phyloP scores from a whole-genome alignment of 2,888 invertebrate species.

The Isoperla grammatica region DNA sequence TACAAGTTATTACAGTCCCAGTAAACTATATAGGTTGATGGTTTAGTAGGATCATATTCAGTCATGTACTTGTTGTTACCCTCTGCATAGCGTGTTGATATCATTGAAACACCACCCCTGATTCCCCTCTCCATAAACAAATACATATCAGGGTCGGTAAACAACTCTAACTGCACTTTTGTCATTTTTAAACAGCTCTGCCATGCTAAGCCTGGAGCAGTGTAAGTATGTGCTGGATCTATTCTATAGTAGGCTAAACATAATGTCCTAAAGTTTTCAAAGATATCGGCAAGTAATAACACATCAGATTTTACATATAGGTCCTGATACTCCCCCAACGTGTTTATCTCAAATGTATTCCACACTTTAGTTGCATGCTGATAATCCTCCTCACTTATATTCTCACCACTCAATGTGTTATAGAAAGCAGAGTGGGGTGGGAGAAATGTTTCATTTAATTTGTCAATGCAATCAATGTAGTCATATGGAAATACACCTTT shows the following conservation, averaged over 20 bases:
- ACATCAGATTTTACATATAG: constrained; percentile 38
- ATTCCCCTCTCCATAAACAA: constrained; percentile 37
- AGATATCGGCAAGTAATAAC: constrained; percentile 36
- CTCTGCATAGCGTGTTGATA: constrained; percentile 36
- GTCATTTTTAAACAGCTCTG: constrained; percentile 40
- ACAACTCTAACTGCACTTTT: constrained; percentile 36
- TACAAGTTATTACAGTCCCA: constrained; percentile 30
- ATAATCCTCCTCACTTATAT: constrained; percentile 31
- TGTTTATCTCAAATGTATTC: constrained; percentile 34
- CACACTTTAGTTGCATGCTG: constrained; percentile 34
- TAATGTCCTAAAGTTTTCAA: constrained; percentile 37
- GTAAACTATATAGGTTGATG: constrained; percentile 35
- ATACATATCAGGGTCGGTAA: constrained; percentile 39
- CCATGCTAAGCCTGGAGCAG: constrained; percentile 38
- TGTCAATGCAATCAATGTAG: constrained; percentile 33
- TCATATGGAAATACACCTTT: constrained; percentile 40
- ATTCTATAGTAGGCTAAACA: constrained; percentile 35
- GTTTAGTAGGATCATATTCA: constrained; percentile 34
- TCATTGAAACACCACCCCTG: constrained; percentile 37
- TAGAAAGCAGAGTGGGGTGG: constrained; percentile 30
- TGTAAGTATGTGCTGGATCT: constrained; percentile 39
- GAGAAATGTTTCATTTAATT: constrained; percentile 29
- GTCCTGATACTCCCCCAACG: constrained; percentile 35
- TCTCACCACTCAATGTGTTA: constrained; percentile 27
- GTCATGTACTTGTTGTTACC: constrained; percentile 40